A percentile compares a stretch with the other conserved stretches of the same genome.
These are phyloP conservation scores for Zoanthus sociatus DNA, from an alignment of 92 coral and sea anemone species.

Conservation along the genomic window DNA sequence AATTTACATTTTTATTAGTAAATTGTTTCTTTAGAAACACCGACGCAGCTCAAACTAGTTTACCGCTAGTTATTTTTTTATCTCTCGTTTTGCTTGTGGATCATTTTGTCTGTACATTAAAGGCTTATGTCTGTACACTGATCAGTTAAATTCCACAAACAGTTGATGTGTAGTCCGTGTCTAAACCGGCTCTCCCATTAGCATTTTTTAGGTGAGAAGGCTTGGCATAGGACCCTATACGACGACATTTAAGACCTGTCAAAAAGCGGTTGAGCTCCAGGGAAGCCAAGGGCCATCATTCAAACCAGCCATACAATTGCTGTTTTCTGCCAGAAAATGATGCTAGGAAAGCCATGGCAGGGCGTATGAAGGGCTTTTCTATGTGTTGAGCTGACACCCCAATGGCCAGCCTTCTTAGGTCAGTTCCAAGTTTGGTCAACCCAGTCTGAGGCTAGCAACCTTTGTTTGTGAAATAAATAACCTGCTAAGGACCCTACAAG, in stretches of 20 bases:
- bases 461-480: neutral
- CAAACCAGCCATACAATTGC: neutral
- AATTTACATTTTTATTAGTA: no score
- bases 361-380: neutral
- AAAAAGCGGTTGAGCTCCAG: neutral
- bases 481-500: neutral
- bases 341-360: neutral
- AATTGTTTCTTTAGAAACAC: no score
- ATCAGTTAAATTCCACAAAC: no score
- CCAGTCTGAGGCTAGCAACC: neutral
- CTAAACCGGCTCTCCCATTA: neutral
- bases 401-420: neutral
- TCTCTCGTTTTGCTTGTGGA: no score
- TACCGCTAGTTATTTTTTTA: no score
- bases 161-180: no score
- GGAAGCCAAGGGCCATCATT: slow-evolving; percentile 42
- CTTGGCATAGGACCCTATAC: neutral
- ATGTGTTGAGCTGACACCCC: neutral
- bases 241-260: neutral
- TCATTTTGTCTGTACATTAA: no score
- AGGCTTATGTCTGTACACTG: no score
- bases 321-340: neutral
- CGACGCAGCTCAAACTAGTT: no score
- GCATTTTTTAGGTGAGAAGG: neutral
- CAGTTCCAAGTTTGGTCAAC: neutral